Conservation (phyloP, 2,797 vertebrate genomes). For the Sebastes jordani region DNA sequence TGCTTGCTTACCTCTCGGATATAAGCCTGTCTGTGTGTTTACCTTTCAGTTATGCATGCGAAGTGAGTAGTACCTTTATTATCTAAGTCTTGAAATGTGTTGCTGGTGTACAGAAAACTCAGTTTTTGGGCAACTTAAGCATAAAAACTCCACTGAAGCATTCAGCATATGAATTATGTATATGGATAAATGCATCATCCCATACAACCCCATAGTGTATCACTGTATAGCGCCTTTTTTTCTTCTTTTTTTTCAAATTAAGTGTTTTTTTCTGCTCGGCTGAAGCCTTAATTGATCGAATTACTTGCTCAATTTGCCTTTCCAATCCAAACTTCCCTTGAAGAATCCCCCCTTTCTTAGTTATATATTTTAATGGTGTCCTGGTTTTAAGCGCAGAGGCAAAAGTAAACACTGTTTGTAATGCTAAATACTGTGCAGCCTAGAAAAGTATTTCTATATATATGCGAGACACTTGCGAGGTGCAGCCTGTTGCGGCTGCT, state of each 20-base stretch:
- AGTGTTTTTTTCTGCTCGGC: constrained; percentile 7
- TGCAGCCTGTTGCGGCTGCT: constrained; percentile 19
- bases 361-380: constrained; percentile 51
- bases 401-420: constrained; percentile 64
- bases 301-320: constrained; percentile 57
- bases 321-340: constrained; percentile 31
- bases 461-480: constrained; percentile 28
- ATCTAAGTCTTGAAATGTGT: neutral
- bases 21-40: neutral
- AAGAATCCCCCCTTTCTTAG: constrained; percentile 23
- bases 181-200: neutral
- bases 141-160: neutral
- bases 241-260: neutral
- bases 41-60: neutral
- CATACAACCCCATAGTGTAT: neutral
- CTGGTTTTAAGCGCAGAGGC: constrained; percentile 31
- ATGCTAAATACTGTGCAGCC: constrained; percentile 48
- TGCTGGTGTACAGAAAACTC: neutral
- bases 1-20: neutral
- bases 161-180: constrained; percentile 1
- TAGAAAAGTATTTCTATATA: neutral
- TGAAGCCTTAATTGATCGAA: constrained; percentile 52
- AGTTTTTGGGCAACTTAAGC: neutral
- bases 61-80: neutral
- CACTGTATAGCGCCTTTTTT: neutral